These are phyloP conservation scores for Cephus pulcher DNA, from an alignment of 2,888 invertebrate genomes.

Conservation along the genomic window DNA sequence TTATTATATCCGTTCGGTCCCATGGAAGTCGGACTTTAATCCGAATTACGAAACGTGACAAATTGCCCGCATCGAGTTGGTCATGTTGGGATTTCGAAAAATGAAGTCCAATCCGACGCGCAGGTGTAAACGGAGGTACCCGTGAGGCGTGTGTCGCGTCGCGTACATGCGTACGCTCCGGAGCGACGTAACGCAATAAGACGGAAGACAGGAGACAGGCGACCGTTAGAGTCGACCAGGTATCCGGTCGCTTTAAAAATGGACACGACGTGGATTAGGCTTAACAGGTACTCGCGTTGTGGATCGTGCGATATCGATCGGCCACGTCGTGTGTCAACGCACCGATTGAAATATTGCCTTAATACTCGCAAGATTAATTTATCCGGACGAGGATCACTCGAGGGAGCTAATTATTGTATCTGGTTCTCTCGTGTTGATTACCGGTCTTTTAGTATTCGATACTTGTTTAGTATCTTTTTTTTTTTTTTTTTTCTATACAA, in stretches of 20 bases:
- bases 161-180: not conserved
- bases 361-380: not conserved
- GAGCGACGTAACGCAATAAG: not conserved
- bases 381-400: not conserved
- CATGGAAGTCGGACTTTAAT: not conserved
- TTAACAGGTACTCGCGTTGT: not conserved
- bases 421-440: not conserved
- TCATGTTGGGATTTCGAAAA: not conserved
- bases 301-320: not conserved
- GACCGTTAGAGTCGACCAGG: not conserved
- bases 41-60: not conserved
- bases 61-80: not conserved
- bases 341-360: not conserved
- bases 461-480: not conserved
- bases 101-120: not conserved
- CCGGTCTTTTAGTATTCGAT: not conserved
- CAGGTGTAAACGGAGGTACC: not conserved
- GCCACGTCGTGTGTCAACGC: not conserved
- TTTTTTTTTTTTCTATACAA: not conserved
- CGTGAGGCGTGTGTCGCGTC: not conserved
- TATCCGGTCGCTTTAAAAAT: not conserved
- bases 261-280: not conserved
- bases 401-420: not conserved
- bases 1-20: not conserved
- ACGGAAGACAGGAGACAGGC: not conserved